Base-by-base conservation (phyloP, 1,140 invertebrate species). In the Macrobrachium rosenbergii region DNA sequence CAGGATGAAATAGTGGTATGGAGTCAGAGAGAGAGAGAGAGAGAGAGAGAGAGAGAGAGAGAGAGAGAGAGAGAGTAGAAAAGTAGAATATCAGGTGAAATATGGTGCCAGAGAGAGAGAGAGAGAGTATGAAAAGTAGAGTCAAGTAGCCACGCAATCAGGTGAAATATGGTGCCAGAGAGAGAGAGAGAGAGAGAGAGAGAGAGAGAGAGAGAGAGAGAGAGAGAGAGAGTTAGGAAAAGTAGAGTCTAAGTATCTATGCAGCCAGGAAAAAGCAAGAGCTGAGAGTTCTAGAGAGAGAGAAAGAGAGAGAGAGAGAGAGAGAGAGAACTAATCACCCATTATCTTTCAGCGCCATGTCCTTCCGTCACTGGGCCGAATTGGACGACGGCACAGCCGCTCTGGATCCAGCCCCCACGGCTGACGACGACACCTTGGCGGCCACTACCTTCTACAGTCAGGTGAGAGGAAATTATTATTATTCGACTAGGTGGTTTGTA, bases 321-420 rank as follows among this genome's bases (percentile, higher is more conserved):
- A 23, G 2, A 5, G 67, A 17, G n/a, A 69, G 16, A 69, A 28
- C 14, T 37, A 21, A 69, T 11, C 11, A 17, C 67, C 16, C 19
- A 52, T 5, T 5, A 14, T n/a, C 0, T 19, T 19, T 12, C 63
- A 87, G 88, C 78, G 88, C 84, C 62, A 89, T 87, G 83, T 52
- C 60, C 21, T 87, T 89, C 72, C 83, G 84, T 19, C 86, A 88
- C 82, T 89, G 89, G 89, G 63, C 67, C 45, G 72, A 83, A 28
- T 58, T 82, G 14, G 87, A 86, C 12, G 81, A 87, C 64, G 86
- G 89, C 5, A 81, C 86, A 0, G 86, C 83, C 0, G 76, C 73
- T 14, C 86, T 89, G 45, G 76, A 82, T 45, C 77, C 86, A 6
- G 69, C 78, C n/a, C 81, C 81, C 10, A 84, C 86, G 19, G 77